Conservation (phyloP, 1,140 invertebrate species). For the Rhagoletis zephyria region DNA sequence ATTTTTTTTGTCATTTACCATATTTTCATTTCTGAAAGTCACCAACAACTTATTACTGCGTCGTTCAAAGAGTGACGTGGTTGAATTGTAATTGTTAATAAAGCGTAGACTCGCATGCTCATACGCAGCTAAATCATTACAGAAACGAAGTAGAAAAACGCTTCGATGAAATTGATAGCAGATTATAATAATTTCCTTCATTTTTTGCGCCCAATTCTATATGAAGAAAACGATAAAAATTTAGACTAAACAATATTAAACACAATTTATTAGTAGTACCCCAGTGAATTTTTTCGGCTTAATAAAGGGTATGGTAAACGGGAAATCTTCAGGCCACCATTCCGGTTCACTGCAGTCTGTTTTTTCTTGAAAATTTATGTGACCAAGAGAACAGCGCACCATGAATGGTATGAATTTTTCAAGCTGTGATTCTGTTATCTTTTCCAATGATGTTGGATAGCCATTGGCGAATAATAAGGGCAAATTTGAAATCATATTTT, state of each 20-base stretch:
- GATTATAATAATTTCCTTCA: constrained; percentile 79
- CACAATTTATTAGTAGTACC: constrained; percentile 66
- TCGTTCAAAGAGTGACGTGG: constrained; percentile 81
- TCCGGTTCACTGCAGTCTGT: constrained; percentile 75
- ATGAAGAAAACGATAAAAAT: constrained; percentile 38
- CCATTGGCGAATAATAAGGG: constrained; percentile 81
- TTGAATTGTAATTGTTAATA: constrained; percentile 82
- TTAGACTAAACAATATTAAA: constrained; percentile 28
- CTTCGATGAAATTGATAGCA: constrained; percentile 84
- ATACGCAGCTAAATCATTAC: constrained; percentile 79
- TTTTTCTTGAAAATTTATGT: constrained; percentile 76
- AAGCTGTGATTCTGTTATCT: constrained; percentile 77
- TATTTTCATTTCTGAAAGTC: constrained; percentile 84
- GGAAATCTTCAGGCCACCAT: constrained; percentile 81
- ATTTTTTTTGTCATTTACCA: constrained; percentile 71
- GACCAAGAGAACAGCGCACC: constrained; percentile 82
- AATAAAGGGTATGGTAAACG: constrained; percentile 78
- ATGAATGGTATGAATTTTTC: constrained; percentile 83
- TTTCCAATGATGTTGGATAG: constrained; percentile 79
- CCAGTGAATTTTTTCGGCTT: constrained; percentile 75
- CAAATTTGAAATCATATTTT: constrained; percentile 75
- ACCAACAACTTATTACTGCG: constrained; percentile 79
- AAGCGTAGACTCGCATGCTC: constrained; percentile 79
- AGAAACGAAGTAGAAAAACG: constrained; percentile 81
- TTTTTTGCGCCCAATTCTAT: constrained; percentile 77